Evolutionary conservation across 2,888 invertebrate species (phyloP).

Genomic region (Netelia virgata): DNA sequence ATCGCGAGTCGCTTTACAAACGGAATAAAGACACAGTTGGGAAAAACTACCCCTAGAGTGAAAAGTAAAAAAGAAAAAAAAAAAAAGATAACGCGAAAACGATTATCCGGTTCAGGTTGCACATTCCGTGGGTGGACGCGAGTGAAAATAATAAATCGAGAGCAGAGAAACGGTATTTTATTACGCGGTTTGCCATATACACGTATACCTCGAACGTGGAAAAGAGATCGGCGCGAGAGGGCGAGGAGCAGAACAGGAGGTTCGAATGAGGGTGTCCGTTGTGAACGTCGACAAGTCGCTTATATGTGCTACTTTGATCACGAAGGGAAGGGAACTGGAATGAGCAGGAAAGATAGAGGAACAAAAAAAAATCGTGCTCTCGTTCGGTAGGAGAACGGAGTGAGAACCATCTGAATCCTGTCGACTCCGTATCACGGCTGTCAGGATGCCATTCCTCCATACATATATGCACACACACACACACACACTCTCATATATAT

Average conservation of each 20-base stretch:
- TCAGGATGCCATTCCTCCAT: slow-evolving; percentile 44
- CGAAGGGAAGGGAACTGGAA: slow-evolving; percentile 21
- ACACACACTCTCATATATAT: neutral
- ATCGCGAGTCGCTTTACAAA: no score
- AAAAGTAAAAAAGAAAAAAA: no score
- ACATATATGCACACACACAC: neutral
- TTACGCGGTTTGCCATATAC: slow-evolving; percentile 14
- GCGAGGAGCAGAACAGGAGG: slow-evolving; percentile 64
- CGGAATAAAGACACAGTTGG: no score
- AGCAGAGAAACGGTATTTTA: slow-evolving; percentile 29
- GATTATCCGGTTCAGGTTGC: no score
- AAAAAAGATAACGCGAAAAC: no score
- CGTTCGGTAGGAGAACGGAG: slow-evolving; percentile 34
- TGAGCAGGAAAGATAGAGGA: slow-evolving; percentile 27
- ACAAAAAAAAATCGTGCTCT: slow-evolving; percentile 24
- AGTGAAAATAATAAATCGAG: neutral
- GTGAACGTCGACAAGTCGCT: slow-evolving; percentile 61
- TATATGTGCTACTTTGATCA: slow-evolving; percentile 66
- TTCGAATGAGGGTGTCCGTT: slow-evolving; percentile 57
- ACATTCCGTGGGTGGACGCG: no score
- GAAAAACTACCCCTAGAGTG: no score
- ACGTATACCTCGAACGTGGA: neutral
- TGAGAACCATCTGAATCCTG: slow-evolving; percentile 53
- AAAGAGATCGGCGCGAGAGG: neutral
- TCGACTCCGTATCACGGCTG: slow-evolving; percentile 50